These are phyloP conservation scores for Suncus etruscus DNA, from an alignment of 2,113 vertebrate genomes.

Conservation along the genomic window DNA sequence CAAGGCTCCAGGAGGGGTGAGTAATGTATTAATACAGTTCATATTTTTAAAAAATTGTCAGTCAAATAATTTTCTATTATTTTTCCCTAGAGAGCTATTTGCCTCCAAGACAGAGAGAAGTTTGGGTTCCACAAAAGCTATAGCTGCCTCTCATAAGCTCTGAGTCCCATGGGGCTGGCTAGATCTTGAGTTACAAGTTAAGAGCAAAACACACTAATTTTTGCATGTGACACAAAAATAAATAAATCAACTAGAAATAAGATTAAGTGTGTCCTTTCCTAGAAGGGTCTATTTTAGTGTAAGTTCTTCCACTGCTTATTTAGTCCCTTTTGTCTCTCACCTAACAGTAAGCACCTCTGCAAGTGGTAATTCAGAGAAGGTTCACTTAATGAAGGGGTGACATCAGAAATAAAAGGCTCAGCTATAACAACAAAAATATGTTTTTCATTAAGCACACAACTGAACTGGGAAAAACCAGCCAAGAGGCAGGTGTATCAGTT, in stretches of 20 bases:
- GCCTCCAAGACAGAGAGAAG: background rate
- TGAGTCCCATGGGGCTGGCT: constrained; percentile 54
- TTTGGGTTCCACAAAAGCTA: constrained; percentile 11
- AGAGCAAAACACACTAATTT: constrained; percentile 40
- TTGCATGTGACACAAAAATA: constrained; percentile 43
- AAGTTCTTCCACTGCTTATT: constrained; percentile 17
- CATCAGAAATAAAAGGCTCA: background rate
- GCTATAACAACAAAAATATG: constrained; percentile 68
- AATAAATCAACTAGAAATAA: constrained; percentile 7
- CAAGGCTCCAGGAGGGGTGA: background rate
- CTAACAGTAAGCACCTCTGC: constrained; percentile 44
- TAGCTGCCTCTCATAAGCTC: background rate
- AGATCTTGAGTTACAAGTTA: constrained; percentile 50
- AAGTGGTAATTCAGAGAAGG: constrained; percentile 59
- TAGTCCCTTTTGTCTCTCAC: constrained; percentile 41
- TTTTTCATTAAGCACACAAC: constrained; percentile 77
- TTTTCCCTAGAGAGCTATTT: background rate
- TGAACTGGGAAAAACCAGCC: constrained; percentile 47
- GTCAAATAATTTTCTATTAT: background rate
- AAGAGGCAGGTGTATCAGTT: constrained; percentile 73
- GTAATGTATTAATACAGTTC: background rate
- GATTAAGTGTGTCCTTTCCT: background rate
- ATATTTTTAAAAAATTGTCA: constrained; percentile 18
- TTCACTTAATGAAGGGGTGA: constrained; percentile 65
- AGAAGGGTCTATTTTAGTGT: constrained; percentile 36